Evolutionary conservation across 37 sponge, comb jelly and placozoan genomes (phyloP).

Genomic region (Hormiphora californensis): DNA sequence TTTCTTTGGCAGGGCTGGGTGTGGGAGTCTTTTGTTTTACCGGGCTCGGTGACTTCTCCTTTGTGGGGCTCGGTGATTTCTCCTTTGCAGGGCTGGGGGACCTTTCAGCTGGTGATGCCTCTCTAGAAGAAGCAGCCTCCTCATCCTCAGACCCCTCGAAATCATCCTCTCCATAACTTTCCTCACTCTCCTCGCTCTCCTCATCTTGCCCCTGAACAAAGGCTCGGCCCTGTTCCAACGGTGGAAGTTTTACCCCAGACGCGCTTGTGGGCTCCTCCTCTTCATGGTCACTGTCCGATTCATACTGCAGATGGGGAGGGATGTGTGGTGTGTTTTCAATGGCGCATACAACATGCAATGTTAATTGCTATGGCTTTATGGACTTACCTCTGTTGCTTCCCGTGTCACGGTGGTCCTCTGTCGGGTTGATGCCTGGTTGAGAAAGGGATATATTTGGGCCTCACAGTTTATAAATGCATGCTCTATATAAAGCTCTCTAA

Average conservation of each 20-base stretch:
- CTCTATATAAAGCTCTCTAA: too few species aligned
- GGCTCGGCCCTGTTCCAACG: not conserved
- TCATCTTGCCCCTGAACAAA: not conserved
- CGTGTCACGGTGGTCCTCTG: too few species aligned
- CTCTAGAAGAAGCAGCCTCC: too few species aligned
- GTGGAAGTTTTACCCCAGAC: conserved; percentile 4
- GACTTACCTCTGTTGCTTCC: too few species aligned
- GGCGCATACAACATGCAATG: not conserved
- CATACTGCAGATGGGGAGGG: conserved; percentile 14
- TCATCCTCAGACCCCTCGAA: not conserved
- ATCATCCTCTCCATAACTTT: not conserved
- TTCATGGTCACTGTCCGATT: conserved; percentile 46
- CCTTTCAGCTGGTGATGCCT: too few species aligned
- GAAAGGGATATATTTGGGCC: not conserved
- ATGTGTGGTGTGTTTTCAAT: not conserved
- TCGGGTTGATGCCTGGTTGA: not conserved
- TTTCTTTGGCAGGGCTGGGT: too few species aligned
- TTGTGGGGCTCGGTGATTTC: too few species aligned
- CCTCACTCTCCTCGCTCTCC: not conserved
- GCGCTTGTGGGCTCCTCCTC: conserved; percentile 30
- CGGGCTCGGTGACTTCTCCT: too few species aligned
- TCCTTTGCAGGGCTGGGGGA: too few species aligned
- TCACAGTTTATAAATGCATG: too few species aligned
- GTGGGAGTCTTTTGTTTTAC: too few species aligned
- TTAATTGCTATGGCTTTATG: not conserved